Conservation (phyloP, 2,797 vertebrate genomes). For the Capromys pilorides region DNA sequence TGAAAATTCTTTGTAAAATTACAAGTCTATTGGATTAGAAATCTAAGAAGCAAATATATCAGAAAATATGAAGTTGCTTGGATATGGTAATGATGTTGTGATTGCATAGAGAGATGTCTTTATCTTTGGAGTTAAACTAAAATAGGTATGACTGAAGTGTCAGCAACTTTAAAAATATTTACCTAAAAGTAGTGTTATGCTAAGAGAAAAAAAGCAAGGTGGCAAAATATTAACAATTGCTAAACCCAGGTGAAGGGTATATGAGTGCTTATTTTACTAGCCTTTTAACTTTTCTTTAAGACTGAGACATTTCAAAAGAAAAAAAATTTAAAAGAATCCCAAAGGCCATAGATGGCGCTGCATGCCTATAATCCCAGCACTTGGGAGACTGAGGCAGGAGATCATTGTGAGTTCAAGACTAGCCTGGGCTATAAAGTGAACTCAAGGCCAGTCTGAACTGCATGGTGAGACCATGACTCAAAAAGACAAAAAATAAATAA, state of each 20-base stretch:
- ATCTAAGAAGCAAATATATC: neutral
- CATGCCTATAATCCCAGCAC: no score
- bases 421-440: no score
- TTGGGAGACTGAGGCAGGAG: no score
- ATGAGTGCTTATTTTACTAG: neutral
- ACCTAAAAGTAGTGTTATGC: neutral
- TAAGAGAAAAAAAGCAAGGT: neutral
- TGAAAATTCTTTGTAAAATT: slow-evolving; percentile 39
- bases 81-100: neutral
- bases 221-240: neutral
- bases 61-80: neutral
- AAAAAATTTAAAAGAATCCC: neutral
- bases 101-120: neutral
- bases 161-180: slow-evolving; percentile 16
- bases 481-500: no score
- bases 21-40: neutral
- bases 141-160: neutral
- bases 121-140: neutral
- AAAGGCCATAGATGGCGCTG: no score
- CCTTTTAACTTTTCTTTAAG: slow-evolving; percentile 4
- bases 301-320: slow-evolving; percentile 47
- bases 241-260: neutral
- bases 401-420: no score
- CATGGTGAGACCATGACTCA: no score
- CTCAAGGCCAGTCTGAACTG: no score